These are phyloP conservation scores for Natrix natrix DNA, from an alignment of 2,797 vertebrate genomes.

Conservation along the genomic window DNA sequence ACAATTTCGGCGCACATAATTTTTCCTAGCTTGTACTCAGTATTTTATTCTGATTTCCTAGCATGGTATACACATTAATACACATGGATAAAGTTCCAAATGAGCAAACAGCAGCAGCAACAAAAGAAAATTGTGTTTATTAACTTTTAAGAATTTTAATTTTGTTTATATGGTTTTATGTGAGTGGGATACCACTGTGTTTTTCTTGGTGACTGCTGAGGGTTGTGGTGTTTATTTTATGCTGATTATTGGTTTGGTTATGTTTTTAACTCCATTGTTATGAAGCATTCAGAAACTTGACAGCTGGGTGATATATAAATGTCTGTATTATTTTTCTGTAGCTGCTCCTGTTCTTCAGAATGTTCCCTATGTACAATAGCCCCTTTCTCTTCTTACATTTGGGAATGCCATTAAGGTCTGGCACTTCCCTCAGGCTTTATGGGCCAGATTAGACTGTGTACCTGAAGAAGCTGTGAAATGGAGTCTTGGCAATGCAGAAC, in stretches of 20 bases:
- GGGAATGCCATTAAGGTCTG: neutral
- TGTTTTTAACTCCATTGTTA: neutral
- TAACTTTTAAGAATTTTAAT: neutral
- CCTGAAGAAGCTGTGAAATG: too few relatives aligned
- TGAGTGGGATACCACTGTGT: neutral
- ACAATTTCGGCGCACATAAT: neutral
- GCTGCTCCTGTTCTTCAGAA: neutral
- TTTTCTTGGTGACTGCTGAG: neutral
- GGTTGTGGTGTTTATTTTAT: neutral
- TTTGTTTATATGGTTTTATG: neutral
- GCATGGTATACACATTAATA: neutral
- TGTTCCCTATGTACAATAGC: neutral
- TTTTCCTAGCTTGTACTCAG: neutral
- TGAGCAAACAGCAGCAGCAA: neutral
- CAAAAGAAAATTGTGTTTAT: neutral
- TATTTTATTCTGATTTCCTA: neutral
- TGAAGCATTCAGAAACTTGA: neutral
- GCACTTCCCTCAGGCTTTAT: neutral
- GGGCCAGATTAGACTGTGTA: neutral
- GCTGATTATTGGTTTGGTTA: neutral
- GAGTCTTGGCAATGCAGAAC: too few relatives aligned
- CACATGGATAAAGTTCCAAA: neutral
- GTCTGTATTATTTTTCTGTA: neutral
- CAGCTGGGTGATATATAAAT: neutral
- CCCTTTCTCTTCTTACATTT: neutral